Base-by-base conservation (phyloP, 1,140 invertebrate species). In the Drosophila sulfurigaster region DNA sequence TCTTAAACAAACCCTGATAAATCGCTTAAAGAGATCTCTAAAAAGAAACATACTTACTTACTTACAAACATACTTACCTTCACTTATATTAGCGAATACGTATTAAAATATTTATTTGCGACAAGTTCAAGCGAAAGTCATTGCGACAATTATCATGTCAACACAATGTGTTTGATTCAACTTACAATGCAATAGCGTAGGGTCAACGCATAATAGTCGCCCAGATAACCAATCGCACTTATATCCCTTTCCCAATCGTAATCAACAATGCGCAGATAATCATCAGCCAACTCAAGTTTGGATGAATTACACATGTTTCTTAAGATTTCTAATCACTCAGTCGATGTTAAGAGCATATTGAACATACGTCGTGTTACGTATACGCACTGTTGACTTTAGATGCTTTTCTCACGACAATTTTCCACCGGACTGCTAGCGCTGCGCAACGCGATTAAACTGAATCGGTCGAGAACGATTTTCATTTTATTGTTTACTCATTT, bases 201-300 rank as follows among this genome's bases (percentile, higher is more conserved):
- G 15, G 68, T 72, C 7, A 89, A 41, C 28, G 43, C 56, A 75
- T 91, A 92, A 71, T 92, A 92, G 60, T 92, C 87, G 20, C 91
- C 91, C 5, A 92, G 75, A 75, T 88, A 92, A 1, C 91, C 91
- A 15, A 81, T 58, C 0, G 83, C 78, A 16, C 60, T 71, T 0
- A 20, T 54, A 46, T 83, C 83, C 32, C 65, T 72, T 15, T 58
- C 46, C n/a, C 85, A 5, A 10, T 20, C 15, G 49, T 71, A 81
- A 46, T 76, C 64, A 13, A 79, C 5, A 7, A 89, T 69, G 5
- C 78, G 30, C 0, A 20, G 2, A 7, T 15, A 7, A n/a, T 54
- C 13, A 1, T 30, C 25, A 1, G 52, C 7, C 0, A 25, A 3
- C 0, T 32, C 30, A 8, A 6, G 5, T 5, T 8, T 10, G 10